Evolutionary conservation across 2,888 invertebrate genomes (phyloP).

Genomic region (Tetheella fluctuosa): DNA sequence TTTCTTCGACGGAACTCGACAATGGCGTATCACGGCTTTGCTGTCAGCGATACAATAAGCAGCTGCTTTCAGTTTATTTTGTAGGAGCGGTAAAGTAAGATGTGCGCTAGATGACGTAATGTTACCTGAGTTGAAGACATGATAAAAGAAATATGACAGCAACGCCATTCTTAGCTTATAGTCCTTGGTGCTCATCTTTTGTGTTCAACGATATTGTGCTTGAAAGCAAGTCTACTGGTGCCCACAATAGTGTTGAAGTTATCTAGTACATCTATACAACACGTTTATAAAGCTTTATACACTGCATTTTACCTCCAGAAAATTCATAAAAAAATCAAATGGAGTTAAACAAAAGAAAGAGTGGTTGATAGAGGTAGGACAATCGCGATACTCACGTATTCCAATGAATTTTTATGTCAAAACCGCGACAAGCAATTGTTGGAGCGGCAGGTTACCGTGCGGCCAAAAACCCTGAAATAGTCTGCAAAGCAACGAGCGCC

Average conservation of each 20-base stretch:
- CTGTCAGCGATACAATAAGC: constrained; percentile 79
- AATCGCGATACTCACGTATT: constrained; percentile 37
- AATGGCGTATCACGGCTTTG: constrained; percentile 73
- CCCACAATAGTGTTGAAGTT: background rate
- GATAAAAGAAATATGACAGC: constrained; percentile 54
- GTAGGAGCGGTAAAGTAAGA: constrained; percentile 60
- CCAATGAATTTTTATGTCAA: constrained; percentile 61
- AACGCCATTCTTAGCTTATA: constrained; percentile 42
- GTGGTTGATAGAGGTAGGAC: constrained; percentile 23
- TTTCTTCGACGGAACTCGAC: constrained; percentile 69
- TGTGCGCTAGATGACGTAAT: constrained; percentile 64
- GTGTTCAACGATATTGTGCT: constrained; percentile 47
- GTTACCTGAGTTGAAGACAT: constrained; percentile 62
- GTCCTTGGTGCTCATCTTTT: constrained; percentile 52
- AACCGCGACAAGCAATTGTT: constrained; percentile 51
- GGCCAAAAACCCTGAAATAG: constrained; percentile 59
- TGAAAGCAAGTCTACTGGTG: constrained; percentile 22
- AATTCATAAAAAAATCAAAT: background rate
- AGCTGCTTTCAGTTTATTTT: constrained; percentile 71
- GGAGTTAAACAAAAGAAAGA: constrained; percentile 19
- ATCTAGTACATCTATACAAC: background rate
- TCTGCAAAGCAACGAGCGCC: constrained; percentile 49
- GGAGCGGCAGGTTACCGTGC: constrained; percentile 36
- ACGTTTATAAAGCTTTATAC: background rate
- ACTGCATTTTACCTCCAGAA: background rate